phyloP scores from a whole-genome alignment of 2,113 vertebrate species.

The Ploceus nigricollis region DNA sequence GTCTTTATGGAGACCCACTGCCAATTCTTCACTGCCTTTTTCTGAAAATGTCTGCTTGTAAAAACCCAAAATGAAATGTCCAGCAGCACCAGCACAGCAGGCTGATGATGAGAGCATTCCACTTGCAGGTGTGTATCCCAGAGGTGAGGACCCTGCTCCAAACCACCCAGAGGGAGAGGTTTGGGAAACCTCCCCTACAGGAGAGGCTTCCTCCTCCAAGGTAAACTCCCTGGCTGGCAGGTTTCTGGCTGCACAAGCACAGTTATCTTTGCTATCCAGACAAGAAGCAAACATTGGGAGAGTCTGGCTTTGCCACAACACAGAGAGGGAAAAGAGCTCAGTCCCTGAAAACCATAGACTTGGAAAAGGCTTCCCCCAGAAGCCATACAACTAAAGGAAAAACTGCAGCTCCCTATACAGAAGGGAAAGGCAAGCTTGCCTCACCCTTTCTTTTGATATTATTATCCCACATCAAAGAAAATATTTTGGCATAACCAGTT shows the following conservation, averaged over 20 bases:
- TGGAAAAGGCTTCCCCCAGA: not conserved
- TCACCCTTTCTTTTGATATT: not conserved
- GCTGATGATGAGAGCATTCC: not conserved
- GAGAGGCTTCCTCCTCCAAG: not conserved
- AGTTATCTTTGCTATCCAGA: not conserved
- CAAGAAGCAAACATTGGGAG: rapidly evolving
- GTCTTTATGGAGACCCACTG: not conserved
- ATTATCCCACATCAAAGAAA: slow-evolving; percentile 57
- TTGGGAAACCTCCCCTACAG: not conserved
- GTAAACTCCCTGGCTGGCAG: not conserved
- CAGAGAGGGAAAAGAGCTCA: not conserved
- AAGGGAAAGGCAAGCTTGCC: not conserved
- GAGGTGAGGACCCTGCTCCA: not conserved
- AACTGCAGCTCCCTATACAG: not conserved
- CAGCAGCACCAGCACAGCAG: not conserved
- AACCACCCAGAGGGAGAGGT: not conserved
- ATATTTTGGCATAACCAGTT: slow-evolving; percentile 27
- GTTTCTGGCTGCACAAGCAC: not conserved
- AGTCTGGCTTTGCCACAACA: not conserved
- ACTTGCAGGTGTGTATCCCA: rapidly evolving
- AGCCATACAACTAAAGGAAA: not conserved
- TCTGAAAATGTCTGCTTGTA: not conserved
- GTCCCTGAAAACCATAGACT: not conserved
- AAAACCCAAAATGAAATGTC: not conserved
- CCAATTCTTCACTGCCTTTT: not conserved